These are phyloP conservation scores for Pampus argenteus DNA, from an alignment of 2,797 vertebrate genomes.

Conservation along the genomic window DNA sequence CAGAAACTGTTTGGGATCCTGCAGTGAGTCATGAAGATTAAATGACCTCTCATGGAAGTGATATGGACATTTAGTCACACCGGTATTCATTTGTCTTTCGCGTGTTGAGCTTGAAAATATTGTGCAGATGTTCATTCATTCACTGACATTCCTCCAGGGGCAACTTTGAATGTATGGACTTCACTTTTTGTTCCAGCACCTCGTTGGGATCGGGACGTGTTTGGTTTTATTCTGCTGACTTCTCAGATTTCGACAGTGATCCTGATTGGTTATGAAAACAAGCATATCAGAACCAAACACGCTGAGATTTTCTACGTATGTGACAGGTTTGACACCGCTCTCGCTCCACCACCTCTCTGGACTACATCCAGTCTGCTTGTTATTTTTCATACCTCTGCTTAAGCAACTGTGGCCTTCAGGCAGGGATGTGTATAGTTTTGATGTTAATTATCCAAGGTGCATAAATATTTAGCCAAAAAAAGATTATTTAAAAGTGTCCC, in stretches of 20 bases:
- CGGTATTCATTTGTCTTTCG: constrained; percentile 25
- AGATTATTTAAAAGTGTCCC: constrained; percentile 14
- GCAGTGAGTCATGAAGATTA: constrained; percentile 18
- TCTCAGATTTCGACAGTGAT: constrained; percentile 39
- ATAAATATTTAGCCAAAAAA: constrained; percentile 39
- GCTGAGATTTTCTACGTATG: constrained; percentile 29
- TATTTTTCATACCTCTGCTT: constrained; percentile 42
- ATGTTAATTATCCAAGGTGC: constrained; percentile 30
- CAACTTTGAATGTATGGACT: not conserved
- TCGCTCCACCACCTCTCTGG: constrained; percentile 40
- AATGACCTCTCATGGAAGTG: not conserved
- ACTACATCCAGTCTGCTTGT: constrained; percentile 41
- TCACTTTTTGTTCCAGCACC: not conserved
- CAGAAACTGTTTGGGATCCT: constrained; percentile 13
- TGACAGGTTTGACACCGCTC: constrained; percentile 58
- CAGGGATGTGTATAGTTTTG: constrained; percentile 23
- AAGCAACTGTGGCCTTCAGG: constrained; percentile 22
- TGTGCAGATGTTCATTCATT: constrained; percentile 19
- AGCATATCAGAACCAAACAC: constrained; percentile 57
- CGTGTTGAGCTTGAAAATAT: constrained; percentile 21
- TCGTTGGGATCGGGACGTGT: constrained; percentile 13
- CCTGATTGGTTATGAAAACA: constrained; percentile 58
- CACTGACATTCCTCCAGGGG: constrained; percentile 1
- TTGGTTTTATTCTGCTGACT: constrained; percentile 29
- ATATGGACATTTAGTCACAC: constrained; percentile 10